These are phyloP conservation scores for Spilosoma lubricipeda DNA, from an alignment of 2,888 invertebrate species.

Conservation along the genomic window DNA sequence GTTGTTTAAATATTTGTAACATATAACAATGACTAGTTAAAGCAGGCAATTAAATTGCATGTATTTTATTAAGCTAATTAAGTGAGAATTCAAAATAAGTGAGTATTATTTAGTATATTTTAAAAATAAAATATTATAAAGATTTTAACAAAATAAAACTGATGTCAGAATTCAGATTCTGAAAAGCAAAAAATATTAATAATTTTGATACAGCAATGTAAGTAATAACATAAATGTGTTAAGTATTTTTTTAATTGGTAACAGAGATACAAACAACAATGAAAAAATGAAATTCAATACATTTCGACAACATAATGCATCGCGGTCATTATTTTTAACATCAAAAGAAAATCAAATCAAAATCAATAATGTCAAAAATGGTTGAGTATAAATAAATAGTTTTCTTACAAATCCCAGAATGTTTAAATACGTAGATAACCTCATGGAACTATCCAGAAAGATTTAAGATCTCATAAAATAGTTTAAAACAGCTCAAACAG, in stretches of 20 bases:
- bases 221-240: not conserved
- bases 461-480: slow-evolving; percentile 5
- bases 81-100: not conserved
- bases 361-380: not conserved
- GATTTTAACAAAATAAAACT: not conserved
- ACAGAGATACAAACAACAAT: not conserved
- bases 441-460: not conserved
- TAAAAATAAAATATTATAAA: not conserved
- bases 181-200: too few species aligned
- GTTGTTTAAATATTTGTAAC: not conserved
- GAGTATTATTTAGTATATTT: not conserved
- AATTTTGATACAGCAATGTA: not conserved
- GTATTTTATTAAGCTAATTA: not conserved
- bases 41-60: not conserved
- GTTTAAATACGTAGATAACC: not conserved
- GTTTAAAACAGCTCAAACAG: not conserved
- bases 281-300: not conserved
- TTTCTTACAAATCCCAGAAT: not conserved
- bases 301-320: not conserved
- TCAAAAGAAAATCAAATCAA: too few species aligned
- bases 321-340: too few species aligned
- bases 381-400: not conserved
- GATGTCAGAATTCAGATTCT: too few species aligned
- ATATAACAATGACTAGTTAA: not conserved
- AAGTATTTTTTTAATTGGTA: not conserved